Evolutionary conservation across 2,113 vertebrate species (phyloP).

Genomic region (Sapajus apella): DNA sequence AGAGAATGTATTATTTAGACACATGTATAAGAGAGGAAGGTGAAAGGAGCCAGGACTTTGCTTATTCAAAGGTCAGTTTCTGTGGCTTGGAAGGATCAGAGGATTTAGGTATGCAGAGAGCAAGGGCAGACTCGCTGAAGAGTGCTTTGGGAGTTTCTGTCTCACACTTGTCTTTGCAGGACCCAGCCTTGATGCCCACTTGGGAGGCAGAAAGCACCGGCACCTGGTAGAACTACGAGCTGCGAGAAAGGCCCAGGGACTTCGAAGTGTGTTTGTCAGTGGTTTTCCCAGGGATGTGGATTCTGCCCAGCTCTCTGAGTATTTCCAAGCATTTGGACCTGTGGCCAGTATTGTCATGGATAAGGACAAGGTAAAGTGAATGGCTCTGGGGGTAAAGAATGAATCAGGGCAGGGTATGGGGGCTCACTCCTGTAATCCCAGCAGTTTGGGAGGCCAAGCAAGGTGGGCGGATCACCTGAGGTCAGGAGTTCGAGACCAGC

Average conservation of each 20-base stretch:
- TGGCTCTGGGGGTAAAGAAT: neutral
- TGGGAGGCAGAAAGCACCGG: slow-evolving; percentile 90
- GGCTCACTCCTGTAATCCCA: no score
- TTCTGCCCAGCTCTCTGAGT: slow-evolving; percentile 84
- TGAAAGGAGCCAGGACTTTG: neutral
- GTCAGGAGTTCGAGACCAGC: no score
- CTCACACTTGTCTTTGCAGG: slow-evolving; percentile 75
- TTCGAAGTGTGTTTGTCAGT: slow-evolving; percentile 92
- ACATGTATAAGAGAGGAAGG: neutral
- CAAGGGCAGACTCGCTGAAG: neutral
- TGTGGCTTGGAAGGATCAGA: neutral
- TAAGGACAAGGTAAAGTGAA: slow-evolving; percentile 90
- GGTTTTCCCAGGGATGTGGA: slow-evolving; percentile 88
- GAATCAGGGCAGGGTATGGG: neutral
- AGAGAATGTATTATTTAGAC: neutral
- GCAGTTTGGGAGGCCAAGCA: no score
- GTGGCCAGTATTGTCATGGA: slow-evolving; percentile 92
- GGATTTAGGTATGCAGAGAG: neutral
- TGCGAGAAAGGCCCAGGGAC: slow-evolving; percentile 87
- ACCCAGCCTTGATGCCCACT: slow-evolving; percentile 88
- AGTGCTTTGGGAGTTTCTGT: slow-evolving; percentile 6
- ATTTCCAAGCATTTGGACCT: slow-evolving; percentile 89
- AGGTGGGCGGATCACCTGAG: no score
- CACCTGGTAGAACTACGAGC: slow-evolving; percentile 85
- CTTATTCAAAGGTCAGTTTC: neutral